Percentiles rank a stretch among this genome's conserved stretches.
Evolutionary conservation across 2,888 invertebrate species (phyloP).

Genomic region (Dolomedes plantarius): DNA sequence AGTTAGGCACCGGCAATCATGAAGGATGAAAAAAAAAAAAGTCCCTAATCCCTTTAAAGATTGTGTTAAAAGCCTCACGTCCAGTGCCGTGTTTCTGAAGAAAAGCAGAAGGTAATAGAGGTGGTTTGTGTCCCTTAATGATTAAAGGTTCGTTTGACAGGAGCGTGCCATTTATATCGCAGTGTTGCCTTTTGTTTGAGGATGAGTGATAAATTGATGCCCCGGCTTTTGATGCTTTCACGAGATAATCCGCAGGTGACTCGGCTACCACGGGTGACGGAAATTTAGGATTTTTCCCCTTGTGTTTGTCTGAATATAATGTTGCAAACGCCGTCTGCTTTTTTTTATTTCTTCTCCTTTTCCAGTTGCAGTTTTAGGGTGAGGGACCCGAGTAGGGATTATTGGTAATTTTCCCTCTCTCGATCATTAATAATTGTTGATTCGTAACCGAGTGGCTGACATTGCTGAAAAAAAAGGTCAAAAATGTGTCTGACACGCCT

Average conservation of each 20-base stretch:
- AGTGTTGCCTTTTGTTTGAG: slow-evolving; percentile 39
- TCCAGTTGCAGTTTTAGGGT: too few species aligned
- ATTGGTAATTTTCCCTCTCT: too few species aligned
- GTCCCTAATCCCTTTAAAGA: slow-evolving; percentile 59
- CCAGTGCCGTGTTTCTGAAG: too few species aligned
- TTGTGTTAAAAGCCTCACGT: slow-evolving; percentile 59
- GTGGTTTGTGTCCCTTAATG: slow-evolving; percentile 49
- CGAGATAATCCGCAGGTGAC: slow-evolving; percentile 48
- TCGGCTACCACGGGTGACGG: slow-evolving; percentile 3
- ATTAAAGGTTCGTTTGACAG: slow-evolving; percentile 58
- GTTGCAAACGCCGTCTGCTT: not conserved
- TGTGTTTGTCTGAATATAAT: not conserved
- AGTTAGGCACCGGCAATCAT: slow-evolving; percentile 37
- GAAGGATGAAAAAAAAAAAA: slow-evolving; percentile 27
- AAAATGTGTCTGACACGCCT: too few species aligned
- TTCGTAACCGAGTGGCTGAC: too few species aligned
- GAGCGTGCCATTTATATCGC: slow-evolving; percentile 39
- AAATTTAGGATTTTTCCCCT: not conserved
- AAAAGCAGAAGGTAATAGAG: slow-evolving; percentile 31
- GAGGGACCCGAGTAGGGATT: too few species aligned
- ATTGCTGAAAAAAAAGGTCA: too few species aligned
- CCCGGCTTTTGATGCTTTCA: slow-evolving; percentile 22
- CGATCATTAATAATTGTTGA: too few species aligned
- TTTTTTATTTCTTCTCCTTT: too few species aligned
- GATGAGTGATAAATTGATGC: slow-evolving; percentile 55